Base-by-base conservation (phyloP, 1,140 invertebrate genomes). In the Pseudomyrmex dendroicus region DNA sequence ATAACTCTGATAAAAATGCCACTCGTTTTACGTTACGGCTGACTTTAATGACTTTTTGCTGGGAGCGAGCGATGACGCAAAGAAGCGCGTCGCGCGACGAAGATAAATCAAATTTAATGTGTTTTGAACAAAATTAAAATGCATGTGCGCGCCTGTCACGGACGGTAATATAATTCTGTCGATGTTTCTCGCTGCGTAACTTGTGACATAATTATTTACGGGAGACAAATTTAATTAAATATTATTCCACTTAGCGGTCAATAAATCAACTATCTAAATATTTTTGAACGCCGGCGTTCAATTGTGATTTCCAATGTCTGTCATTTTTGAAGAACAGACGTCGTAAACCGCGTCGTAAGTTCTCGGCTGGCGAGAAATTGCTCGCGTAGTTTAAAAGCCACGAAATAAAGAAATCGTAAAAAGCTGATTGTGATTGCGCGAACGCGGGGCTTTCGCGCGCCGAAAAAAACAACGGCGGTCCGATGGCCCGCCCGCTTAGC, bases 1-100 rank as follows among this genome's bases (percentile, higher is more conserved):
- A 82, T 73, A 74, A 82, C 46, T 82, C 80, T 74, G 72, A 82
- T 76, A 74, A 35, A 35, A 35, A 63, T 48, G 17, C 10, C 20
- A 20, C 15, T 50, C 66, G 46, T 44, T 80, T 70, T 59, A 5
- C 35, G 52, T 70, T 70, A 70, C 44, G 54, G 54, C 12, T 70
- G 76, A 80, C 66, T 80, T 80, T 80, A 80, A 80, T 70, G 54
- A 80, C 76, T 72, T 80, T 80, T 80, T 72, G 44, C 66, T 72
- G 22, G 54, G 12, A 44, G 20, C 22, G 25, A 54, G 66, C 52
- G 54, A 44, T 59, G 56, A 35, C 20, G 56, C 56, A 44, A 62
- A 17, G 72, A 48, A 74, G 25, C 20, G 35, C 35, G 46, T 22
- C 15, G 76, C 35, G 20, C 44, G 76, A 61, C 17, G 44, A 48